Percentiles rank a stretch among this genome's conserved stretches.
phyloP scores from a whole-genome alignment of 2,113 vertebrate species.

The Gymnogyps californianus region DNA sequence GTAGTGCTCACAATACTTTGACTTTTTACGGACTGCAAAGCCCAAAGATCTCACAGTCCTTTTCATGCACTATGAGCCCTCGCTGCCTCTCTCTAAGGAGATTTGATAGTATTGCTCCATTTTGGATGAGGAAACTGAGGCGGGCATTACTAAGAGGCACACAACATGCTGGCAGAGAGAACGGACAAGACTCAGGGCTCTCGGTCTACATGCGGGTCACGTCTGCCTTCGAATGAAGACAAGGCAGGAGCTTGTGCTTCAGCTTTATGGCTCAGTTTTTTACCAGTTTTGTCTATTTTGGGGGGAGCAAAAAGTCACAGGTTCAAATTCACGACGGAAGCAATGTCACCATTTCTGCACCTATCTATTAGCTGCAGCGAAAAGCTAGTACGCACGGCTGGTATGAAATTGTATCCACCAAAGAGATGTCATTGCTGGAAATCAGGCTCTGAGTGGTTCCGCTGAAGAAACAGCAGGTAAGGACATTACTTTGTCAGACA shows the following conservation, averaged over 20 bases:
- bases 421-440: background rate
- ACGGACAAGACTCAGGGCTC: background rate
- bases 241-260: background rate
- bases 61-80: background rate
- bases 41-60: background rate
- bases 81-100: accelerated
- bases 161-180: background rate
- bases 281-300: background rate
- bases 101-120: background rate
- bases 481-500: background rate
- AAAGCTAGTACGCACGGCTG: accelerated
- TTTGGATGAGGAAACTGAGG: background rate
- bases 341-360: background rate
- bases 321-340: background rate
- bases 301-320: background rate
- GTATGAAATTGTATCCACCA: background rate
- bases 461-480: background rate
- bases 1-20: background rate
- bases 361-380: background rate
- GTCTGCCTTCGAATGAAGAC: background rate
- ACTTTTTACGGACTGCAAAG: background rate
- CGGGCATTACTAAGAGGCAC: background rate
- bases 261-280: background rate
- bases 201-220: accelerated
- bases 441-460: background rate